A percentile compares a stretch with the other conserved stretches of the same genome.
These are phyloP conservation scores for Caretta caretta DNA, from an alignment of 2,113 vertebrate species.

Conservation along the genomic window DNA sequence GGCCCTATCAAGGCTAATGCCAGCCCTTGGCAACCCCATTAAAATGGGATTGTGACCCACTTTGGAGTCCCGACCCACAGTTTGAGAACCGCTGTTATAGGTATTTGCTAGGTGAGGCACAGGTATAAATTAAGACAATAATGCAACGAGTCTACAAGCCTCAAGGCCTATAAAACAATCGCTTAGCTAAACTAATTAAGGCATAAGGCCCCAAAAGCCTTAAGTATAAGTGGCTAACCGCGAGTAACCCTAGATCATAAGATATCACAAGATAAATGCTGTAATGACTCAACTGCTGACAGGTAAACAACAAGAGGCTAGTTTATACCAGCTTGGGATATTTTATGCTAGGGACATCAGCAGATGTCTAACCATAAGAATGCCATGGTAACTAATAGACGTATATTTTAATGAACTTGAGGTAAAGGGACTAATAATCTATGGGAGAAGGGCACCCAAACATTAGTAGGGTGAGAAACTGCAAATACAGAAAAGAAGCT, in stretches of 20 bases:
- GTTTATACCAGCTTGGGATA: not conserved
- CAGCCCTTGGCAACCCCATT: no score
- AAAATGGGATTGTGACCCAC: no score
- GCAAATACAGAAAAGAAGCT: not conserved
- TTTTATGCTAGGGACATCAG: not conserved
- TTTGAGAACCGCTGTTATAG: no score
- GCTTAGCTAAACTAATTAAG: not conserved
- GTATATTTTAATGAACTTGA: not conserved
- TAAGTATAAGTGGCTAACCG: not conserved
- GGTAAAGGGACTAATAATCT: not conserved
- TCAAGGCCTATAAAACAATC: not conserved
- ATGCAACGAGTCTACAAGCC: not conserved
- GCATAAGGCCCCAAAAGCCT: not conserved
- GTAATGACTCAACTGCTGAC: not conserved
- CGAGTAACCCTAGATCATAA: not conserved
- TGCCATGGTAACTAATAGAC: not conserved
- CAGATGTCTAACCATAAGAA: not conserved
- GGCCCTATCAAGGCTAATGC: no score
- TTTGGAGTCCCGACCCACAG: no score
- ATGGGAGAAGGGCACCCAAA: not conserved
- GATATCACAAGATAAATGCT: not conserved
- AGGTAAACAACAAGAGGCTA: not conserved
- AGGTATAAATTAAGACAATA: not conserved
- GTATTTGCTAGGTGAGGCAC: not conserved
- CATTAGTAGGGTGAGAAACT: not conserved